These are phyloP conservation scores for Drosophila nikananu DNA, from an alignment of 1,140 invertebrate species.

Conservation along the genomic window DNA sequence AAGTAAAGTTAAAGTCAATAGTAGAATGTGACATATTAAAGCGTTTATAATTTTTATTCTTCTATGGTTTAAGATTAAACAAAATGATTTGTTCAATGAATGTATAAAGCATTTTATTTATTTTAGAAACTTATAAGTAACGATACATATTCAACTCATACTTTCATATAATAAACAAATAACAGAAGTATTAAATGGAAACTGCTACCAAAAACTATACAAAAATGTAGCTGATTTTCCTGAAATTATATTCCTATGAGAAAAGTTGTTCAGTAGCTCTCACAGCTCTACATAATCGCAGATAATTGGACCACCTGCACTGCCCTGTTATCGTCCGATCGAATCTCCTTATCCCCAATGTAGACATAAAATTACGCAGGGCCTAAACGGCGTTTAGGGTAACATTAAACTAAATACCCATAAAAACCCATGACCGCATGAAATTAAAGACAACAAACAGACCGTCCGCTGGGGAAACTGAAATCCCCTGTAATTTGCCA, in stretches of 20 bases:
- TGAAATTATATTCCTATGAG: conserved; percentile 1
- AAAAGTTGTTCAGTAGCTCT: conserved; percentile 6
- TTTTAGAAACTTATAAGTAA: too few relatives aligned
- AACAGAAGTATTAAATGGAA: too few relatives aligned
- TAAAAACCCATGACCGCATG: conserved; percentile 58
- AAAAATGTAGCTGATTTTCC: not conserved
- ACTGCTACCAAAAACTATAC: not conserved
- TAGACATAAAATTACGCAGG: conserved; percentile 47
- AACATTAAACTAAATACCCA: conserved; percentile 55
- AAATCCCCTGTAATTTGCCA: conserved; percentile 55
- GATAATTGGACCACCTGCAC: conserved; percentile 63
- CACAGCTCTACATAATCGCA: not conserved
- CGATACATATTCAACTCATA: too few relatives aligned
- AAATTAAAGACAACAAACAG: conserved; percentile 64
- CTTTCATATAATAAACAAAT: too few relatives aligned
- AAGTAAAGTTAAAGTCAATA: not conserved
- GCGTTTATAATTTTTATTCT: not conserved
- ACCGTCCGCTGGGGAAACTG: conserved; percentile 15
- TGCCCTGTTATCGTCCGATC: conserved; percentile 37
- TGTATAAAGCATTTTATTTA: too few relatives aligned
- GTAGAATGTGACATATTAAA: not conserved
- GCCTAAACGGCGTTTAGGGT: conserved; percentile 54
- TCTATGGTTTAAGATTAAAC: too few relatives aligned
- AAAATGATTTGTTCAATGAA: too few relatives aligned
- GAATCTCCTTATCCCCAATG: conserved; percentile 45